Base-by-base conservation (phyloP, 2,888 invertebrate genomes). In the Scaeva pyrastri region DNA sequence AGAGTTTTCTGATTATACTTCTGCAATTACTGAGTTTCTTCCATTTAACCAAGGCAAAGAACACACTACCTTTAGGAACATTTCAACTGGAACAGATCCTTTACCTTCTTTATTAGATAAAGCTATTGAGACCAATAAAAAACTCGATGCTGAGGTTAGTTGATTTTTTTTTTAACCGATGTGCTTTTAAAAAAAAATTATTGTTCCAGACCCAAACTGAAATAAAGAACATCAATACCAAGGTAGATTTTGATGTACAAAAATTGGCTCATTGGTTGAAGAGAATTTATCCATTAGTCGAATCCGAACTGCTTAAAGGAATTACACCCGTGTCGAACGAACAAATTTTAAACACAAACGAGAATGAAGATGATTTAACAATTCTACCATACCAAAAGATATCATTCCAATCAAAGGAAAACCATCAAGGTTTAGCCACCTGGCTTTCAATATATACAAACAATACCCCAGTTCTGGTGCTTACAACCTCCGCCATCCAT, bases 1-100 rank as follows among this genome's bases (percentile, higher is more conserved):
- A 64, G 93, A 93, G 89, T 93, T 94, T 79, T 91, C 91, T 48
- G 91, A 93, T 73, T 93, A 92, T 88, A 92, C 92, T 36, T 92
- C 92, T 12, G 93, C 93, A 50, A 92, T 93, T 73, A 91, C 93
- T 21, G 94, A 93, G 66, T 94, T 94, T 89, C 92, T 91, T 71
- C 93, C 94, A 0, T 91, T 92, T 41, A 93, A 92, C 90, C 92
- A 91, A 78, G 88, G 91, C 8, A 93, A 92, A 84, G 93, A 91
- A 80, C 88, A 89, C 41, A 91, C 90, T 56, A 90, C 90, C 11
- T 88, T 91, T 31, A 90, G 92, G 7, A 89, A 91, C 36, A 89
- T 89, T 58, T 90, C 90, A 60, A 91, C 90, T 1, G 90, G 89
- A 41, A 92, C 91, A 0, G 91, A 91, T 88, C 88, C 90, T 1